These are phyloP conservation scores for Delia radicum DNA, from an alignment of 1,140 invertebrate species.

Conservation along the genomic window DNA sequence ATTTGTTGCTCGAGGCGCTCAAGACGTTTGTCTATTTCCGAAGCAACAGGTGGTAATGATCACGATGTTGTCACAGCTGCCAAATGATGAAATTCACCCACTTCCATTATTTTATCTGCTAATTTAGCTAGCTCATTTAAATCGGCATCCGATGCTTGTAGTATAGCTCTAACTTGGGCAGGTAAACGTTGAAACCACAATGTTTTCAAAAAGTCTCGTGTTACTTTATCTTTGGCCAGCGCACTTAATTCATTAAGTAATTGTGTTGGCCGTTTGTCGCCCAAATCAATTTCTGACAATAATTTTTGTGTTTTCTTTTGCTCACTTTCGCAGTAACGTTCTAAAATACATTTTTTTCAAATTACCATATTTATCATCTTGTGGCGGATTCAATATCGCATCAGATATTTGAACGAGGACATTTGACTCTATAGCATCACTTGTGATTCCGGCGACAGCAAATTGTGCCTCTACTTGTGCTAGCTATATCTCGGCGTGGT, in stretches of 20 bases:
- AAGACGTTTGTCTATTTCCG: not conserved
- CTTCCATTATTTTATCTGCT: not conserved
- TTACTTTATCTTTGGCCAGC: not conserved
- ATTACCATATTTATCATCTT: not conserved
- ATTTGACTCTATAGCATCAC: constrained; percentile 21
- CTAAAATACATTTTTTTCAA: not conserved
- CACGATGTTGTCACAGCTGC: too few species aligned
- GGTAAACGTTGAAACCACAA: not conserved
- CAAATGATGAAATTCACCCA: not conserved
- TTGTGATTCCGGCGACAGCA: constrained; percentile 15
- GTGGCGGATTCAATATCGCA: not conserved
- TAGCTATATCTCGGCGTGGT: constrained; percentile 40
- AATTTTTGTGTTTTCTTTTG: not conserved
- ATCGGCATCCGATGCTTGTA: constrained; percentile 13
- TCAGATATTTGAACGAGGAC: not conserved
- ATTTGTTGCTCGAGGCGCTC: not conserved
- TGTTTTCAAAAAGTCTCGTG: not conserved
- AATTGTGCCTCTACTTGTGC: constrained; percentile 42
- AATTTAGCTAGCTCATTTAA: not conserved
- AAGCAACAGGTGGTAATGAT: not conserved
- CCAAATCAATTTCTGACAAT: not conserved
- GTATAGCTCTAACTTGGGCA: not conserved
- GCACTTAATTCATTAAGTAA: not conserved
- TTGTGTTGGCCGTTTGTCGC: not conserved
- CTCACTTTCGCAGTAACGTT: constrained; percentile 6